Evolutionary conservation across 2,888 invertebrate genomes (phyloP).

Genomic region (Halictus ligatus): DNA sequence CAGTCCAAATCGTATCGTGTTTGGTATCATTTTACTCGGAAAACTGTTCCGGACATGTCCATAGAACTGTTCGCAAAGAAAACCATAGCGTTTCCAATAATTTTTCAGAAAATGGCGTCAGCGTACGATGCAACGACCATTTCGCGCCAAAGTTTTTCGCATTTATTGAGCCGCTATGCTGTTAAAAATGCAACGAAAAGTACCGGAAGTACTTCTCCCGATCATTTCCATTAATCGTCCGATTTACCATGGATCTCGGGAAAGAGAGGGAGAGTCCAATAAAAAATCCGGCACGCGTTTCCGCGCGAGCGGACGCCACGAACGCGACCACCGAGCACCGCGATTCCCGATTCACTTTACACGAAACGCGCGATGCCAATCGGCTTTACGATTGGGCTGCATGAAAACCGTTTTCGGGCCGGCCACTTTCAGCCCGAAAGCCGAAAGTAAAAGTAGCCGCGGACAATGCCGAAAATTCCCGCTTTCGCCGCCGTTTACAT

Average conservation of each 20-base stretch:
- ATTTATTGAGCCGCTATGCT: neutral
- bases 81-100: neutral
- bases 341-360: neutral
- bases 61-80: neutral
- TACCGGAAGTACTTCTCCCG: neutral
- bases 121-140: neutral
- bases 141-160: neutral
- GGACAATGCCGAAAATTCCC: neutral
- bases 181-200: neutral
- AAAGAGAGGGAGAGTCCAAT: neutral
- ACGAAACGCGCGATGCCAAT: neutral
- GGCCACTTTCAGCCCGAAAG: neutral
- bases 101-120: neutral
- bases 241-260: neutral
- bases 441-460: neutral
- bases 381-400: neutral
- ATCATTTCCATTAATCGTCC: neutral
- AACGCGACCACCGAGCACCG: neutral
- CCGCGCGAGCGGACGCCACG: neutral
- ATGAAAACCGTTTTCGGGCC: neutral
- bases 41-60: neutral
- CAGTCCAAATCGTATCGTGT: neutral
- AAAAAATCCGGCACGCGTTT: neutral
- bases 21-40: neutral
- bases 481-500: neutral